phyloP scores from a whole-genome alignment of 2,888 invertebrate species.

The Spialia ferax region DNA sequence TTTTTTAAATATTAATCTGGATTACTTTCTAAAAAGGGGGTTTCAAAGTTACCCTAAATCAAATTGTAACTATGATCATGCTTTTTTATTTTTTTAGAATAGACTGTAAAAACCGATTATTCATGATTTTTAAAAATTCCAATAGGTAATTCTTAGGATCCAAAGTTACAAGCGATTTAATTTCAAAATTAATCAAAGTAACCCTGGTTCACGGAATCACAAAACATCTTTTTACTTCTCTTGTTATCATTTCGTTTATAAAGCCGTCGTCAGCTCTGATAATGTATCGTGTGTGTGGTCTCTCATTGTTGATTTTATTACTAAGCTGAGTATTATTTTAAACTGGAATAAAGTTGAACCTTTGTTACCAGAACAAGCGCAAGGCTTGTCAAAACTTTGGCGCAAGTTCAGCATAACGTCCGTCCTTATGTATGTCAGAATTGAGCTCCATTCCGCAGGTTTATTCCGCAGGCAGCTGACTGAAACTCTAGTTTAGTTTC shows the following conservation, averaged over 20 bases:
- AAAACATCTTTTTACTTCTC: no score
- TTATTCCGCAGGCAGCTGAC: constrained; percentile 2
- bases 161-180: no score
- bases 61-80: no score
- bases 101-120: no score
- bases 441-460: constrained; percentile 3
- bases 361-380: background rate
- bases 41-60: no score
- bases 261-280: background rate
- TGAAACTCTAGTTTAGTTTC: constrained; percentile 2
- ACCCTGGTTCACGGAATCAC: no score
- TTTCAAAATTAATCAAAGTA: no score
- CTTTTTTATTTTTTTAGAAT: no score
- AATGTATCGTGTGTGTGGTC: background rate
- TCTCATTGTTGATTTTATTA: background rate
- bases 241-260: background rate
- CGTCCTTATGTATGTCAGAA: constrained; percentile 10
- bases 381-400: constrained; percentile 3
- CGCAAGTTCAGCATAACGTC: background rate
- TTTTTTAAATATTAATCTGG: no score
- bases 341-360: background rate
- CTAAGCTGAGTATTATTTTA: background rate
- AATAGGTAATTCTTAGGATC: no score
- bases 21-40: no score
- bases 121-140: no score